phyloP scores from a whole-genome alignment of 2,797 vertebrate genomes.

The Alcedo quadribrachys region DNA sequence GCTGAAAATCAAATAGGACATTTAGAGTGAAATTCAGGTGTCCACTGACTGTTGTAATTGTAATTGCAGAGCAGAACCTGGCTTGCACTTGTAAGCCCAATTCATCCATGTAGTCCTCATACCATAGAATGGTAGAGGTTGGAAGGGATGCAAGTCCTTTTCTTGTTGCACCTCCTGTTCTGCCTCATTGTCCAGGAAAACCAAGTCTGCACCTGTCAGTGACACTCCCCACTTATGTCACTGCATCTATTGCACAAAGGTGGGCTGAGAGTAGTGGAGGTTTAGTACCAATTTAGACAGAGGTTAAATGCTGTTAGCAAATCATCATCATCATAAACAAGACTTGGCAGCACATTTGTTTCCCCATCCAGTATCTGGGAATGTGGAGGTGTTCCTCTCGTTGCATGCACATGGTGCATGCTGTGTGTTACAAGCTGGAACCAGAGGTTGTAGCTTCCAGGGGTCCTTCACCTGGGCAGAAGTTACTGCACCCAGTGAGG shows the following conservation, averaged over 20 bases:
- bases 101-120: accelerated
- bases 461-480: background rate
- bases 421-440: background rate
- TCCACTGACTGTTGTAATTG: background rate
- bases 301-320: background rate
- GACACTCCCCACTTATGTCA: accelerated
- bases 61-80: background rate
- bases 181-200: background rate
- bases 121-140: too few relatives aligned
- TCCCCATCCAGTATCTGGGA: background rate
- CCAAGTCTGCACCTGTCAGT: background rate
- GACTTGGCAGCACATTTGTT: too few relatives aligned
- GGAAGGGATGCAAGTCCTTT: background rate
- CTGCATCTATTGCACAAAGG: background rate
- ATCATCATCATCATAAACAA: too few relatives aligned
- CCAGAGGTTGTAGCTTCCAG: background rate
- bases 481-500: background rate
- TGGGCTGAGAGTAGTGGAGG: background rate
- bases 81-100: accelerated
- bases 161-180: background rate
- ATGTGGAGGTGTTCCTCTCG: background rate
- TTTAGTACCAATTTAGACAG: background rate
- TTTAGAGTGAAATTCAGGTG: background rate
- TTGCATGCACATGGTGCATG: background rate
- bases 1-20: background rate